phyloP scores from a whole-genome alignment of 2,888 invertebrate species.

The Heteropelma amictum region DNA sequence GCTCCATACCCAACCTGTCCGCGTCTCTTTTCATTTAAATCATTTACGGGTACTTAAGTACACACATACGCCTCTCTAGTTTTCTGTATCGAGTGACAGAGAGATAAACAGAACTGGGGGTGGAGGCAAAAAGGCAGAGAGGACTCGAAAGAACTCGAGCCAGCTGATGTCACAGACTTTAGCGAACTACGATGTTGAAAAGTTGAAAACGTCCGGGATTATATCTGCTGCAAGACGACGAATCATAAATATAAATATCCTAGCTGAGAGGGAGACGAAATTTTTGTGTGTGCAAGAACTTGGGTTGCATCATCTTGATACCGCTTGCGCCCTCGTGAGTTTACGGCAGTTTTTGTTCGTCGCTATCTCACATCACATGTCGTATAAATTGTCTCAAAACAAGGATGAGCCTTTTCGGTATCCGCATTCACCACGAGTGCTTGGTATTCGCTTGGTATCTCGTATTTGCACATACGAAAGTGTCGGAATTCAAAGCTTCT shows the following conservation, averaged over 20 bases:
- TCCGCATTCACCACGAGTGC: no score
- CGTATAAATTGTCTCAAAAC: conserved; percentile 16
- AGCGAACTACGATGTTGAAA: conserved; percentile 43
- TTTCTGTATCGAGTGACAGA: background rate
- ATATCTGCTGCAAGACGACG: conserved; percentile 26
- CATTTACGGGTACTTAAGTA: conserved; percentile 34
- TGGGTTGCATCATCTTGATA: background rate
- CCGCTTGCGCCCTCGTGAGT: background rate
- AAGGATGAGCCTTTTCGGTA: no score
- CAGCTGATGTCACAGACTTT: conserved; percentile 28
- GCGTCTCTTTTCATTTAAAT: conserved; percentile 32
- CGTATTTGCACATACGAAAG: no score
- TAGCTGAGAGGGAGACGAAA: conserved; percentile 7
- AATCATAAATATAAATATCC: conserved; percentile 30
- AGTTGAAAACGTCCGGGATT: conserved; percentile 51
- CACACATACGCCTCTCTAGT: background rate
- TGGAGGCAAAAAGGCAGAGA: background rate
- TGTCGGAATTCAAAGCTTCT: no score
- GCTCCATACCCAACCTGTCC: background rate
- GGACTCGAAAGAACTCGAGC: conserved; percentile 17
- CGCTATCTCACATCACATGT: background rate
- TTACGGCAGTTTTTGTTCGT: background rate
- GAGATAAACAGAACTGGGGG: background rate
- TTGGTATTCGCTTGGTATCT: no score
- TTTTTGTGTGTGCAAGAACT: background rate